Base-by-base conservation (phyloP, 2,797 vertebrate genomes). In the Emys orbicularis region DNA sequence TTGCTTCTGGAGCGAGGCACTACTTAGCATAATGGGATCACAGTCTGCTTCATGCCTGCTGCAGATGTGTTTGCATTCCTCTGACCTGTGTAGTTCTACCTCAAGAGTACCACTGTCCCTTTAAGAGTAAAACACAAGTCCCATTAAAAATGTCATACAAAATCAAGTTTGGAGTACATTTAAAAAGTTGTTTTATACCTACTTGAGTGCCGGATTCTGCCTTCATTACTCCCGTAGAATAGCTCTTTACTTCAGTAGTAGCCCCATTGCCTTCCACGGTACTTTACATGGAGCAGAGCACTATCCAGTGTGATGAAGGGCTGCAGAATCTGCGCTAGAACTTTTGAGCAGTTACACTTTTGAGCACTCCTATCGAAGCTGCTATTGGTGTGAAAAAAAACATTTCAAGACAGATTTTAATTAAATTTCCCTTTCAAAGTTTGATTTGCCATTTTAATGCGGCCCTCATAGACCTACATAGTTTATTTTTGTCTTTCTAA, bases 311-410 rank as follows among this genome's bases (percentile, higher is more conserved):
- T 5, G 88, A 57, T 8, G 65, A 53, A 94, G 79, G 86, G 84
- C 44, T 79, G n/a, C n/a, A 74, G 57, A 74, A 37, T 91, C 19
- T 65, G 72, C 85, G 34, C 12, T 81, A 90, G n/a, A 87, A 50
- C 53, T 59, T 83, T 0, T 0, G 34, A 90, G 23, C 41, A 74
- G 23, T 29, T 82, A 0, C 41, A 31, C 52, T 47, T 47, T 47
- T 47, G 47, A 90, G 0, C 0, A 0, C 80, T 93, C 54, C n/a
- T 13, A 2, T 76, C 1, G 25, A 29, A 41, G n/a, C 27, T 91
- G 85, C 57, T 87, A 47, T 31, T 54, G 53, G 54, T 54, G 21
- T 54, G 54, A 5, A 54, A 54, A 54, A 54, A 54, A 23, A 21
- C 2, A 25, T 5, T 92, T 90, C 50, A 52, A 19, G 49, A 16